A percentile compares a stretch with the other conserved stretches of the same genome.
Conservation (phyloP, 2,888 invertebrate species). For the Malthinus seriepunctatus region DNA sequence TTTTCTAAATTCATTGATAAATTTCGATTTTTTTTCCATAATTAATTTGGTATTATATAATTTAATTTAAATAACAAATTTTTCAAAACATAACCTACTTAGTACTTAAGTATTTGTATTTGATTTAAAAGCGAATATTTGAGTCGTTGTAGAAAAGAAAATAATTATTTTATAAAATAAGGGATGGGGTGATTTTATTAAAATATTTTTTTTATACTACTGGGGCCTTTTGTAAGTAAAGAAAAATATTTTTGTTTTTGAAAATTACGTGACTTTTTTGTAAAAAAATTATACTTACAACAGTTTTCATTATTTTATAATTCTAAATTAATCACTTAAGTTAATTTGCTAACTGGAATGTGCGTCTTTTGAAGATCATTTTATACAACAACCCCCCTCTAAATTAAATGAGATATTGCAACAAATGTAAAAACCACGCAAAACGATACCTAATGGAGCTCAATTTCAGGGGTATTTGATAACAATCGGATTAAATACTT, state of each 20-base stretch:
- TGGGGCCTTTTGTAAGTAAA: too few species aligned
- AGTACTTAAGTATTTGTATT: too few species aligned
- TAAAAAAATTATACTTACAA: conserved; percentile 29
- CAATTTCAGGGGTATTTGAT: conserved; percentile 29
- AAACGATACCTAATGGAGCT: conserved; percentile 10
- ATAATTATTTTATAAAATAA: too few species aligned
- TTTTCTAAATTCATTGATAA: not conserved
- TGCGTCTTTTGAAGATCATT: conserved; percentile 32
- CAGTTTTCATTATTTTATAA: conserved; percentile 29
- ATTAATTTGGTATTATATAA: too few species aligned
- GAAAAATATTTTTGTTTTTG: too few species aligned
- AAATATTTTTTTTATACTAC: too few species aligned
- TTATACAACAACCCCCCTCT: conserved; percentile 39
- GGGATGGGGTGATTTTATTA: too few species aligned
- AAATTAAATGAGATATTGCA: conserved; percentile 14
- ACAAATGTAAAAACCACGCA: conserved; percentile 12
- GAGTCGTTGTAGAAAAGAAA: too few species aligned
- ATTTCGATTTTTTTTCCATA: not conserved
- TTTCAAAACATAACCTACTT: not conserved
- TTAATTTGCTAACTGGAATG: conserved; percentile 33
- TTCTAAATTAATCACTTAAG: conserved; percentile 28
- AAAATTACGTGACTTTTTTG: too few species aligned
- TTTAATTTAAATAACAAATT: not conserved
- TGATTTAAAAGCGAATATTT: too few species aligned
- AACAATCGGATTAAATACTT: conserved; percentile 26